A percentile compares a stretch with the other conserved stretches of the same genome.
Conservation (phyloP, 2,888 invertebrate genomes). For the Cyaniris semiargus region DNA sequence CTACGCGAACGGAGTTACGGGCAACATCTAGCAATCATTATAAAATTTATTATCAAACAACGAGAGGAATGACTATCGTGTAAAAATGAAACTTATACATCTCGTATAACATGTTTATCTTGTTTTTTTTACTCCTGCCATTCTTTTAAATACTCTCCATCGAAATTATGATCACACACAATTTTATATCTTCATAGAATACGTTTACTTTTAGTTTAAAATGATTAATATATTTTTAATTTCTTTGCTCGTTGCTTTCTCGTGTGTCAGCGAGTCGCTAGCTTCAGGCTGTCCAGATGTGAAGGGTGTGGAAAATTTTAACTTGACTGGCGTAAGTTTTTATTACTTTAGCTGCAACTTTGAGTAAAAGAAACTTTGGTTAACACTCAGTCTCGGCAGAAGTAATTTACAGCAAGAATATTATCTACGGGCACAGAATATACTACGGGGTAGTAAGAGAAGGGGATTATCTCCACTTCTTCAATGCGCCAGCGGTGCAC, state of each 20-base stretch:
- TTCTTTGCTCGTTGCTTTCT: not conserved
- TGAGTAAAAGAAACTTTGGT: not conserved
- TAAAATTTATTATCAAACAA: not conserved
- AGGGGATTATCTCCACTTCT: no score
- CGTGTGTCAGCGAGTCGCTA: not conserved
- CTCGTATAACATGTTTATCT: not conserved
- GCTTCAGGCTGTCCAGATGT: slow-evolving; percentile 30
- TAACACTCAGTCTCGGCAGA: no score
- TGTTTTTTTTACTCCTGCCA: not conserved
- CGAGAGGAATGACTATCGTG: not conserved
- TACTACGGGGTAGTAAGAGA: not conserved
- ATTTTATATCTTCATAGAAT: not conserved
- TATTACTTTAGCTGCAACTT: not conserved
- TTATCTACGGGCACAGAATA: no score
- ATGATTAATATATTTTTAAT: not conserved
- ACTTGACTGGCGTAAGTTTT: slow-evolving; percentile 25
- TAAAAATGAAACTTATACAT: not conserved
- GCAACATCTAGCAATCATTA: not conserved
- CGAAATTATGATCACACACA: not conserved
- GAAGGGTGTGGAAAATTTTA: slow-evolving; percentile 19
- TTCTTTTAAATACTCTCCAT: not conserved
- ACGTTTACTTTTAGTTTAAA: not conserved
- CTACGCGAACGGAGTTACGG: not conserved
- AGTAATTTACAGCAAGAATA: no score
- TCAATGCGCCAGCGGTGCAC: no score